A percentile compares a stretch with the other conserved stretches of the same genome.
Conservation (phyloP, 2,797 vertebrate species). For the Myiotriccus ornatus region DNA sequence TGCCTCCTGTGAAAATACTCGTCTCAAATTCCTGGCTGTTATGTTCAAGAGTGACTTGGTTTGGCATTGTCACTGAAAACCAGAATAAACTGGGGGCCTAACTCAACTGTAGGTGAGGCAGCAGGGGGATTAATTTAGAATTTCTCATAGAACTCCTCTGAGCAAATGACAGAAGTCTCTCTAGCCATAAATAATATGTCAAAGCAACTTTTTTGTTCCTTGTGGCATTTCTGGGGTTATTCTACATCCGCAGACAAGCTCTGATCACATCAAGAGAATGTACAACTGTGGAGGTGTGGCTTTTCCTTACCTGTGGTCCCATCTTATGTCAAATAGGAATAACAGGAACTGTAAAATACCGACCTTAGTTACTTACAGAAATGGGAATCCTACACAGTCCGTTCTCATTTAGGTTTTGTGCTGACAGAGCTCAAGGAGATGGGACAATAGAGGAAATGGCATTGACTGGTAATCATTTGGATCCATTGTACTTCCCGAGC, state of each 20-base stretch:
- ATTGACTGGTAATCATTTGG: background rate
- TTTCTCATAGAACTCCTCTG: background rate
- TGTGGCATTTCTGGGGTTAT: background rate
- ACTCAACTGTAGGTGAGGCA: background rate
- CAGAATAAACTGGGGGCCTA: background rate
- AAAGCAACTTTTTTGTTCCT: background rate
- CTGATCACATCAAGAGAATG: background rate
- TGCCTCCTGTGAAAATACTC: background rate
- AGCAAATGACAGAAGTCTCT: background rate
- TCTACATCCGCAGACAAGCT: background rate
- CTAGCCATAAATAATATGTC: background rate
- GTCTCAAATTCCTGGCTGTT: background rate
- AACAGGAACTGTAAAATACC: background rate
- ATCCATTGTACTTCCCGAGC: background rate
- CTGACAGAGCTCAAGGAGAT: background rate
- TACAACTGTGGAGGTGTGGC: background rate
- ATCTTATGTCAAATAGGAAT: background rate
- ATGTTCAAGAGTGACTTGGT: background rate
- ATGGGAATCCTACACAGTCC: background rate
- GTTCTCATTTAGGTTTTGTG: background rate
- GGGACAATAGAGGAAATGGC: background rate
- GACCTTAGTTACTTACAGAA: background rate
- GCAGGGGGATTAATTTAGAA: background rate
- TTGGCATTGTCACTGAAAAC: background rate
- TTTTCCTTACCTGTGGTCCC: background rate